Conservation (phyloP, 2,888 invertebrate species). For the Drosophila pseudotalamancana region DNA sequence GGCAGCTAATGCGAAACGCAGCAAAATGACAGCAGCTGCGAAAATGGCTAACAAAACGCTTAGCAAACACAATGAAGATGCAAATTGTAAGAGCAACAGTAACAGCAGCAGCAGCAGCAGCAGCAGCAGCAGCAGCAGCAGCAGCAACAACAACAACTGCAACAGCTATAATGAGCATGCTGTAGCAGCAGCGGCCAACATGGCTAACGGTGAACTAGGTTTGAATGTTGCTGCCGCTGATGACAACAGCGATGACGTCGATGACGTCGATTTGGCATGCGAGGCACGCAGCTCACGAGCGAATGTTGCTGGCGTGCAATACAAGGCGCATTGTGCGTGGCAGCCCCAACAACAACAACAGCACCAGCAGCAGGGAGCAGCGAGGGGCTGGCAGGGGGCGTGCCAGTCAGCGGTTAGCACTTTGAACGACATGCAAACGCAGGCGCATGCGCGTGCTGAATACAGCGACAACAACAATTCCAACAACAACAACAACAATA, state of each 20-base stretch:
- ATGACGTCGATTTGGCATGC: constrained; percentile 59
- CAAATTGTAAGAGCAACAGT: constrained; percentile 42
- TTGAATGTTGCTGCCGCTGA: constrained; percentile 13
- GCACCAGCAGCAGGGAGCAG: constrained; percentile 6
- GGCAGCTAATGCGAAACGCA: constrained; percentile 24
- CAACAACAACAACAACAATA: constrained; percentile 19
- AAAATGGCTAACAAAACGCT: constrained; percentile 39
- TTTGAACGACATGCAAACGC: constrained; percentile 47
- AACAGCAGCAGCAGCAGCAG: constrained; percentile 22
- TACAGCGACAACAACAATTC: constrained; percentile 55
- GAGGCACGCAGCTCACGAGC: constrained; percentile 61
- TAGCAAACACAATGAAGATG: constrained; percentile 51
- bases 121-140: constrained; percentile 3
- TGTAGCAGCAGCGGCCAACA: constrained; percentile 45
- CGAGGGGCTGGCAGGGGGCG: constrained; percentile 40
- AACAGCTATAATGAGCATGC: constrained; percentile 6
- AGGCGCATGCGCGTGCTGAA: constrained; percentile 76
- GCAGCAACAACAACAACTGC: constrained; percentile 8
- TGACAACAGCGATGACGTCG: constrained; percentile 7
- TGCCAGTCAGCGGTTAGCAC: constrained; percentile 56
- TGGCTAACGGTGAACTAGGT: constrained; percentile 43
- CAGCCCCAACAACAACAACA: constrained; percentile 34
- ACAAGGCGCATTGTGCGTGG: constrained; percentile 66
- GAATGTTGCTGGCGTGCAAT: constrained; percentile 55
- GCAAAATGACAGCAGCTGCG: constrained; percentile 51